phyloP scores from a whole-genome alignment of 2,888 invertebrate genomes.

The Pycnomerus fuliginosus region DNA sequence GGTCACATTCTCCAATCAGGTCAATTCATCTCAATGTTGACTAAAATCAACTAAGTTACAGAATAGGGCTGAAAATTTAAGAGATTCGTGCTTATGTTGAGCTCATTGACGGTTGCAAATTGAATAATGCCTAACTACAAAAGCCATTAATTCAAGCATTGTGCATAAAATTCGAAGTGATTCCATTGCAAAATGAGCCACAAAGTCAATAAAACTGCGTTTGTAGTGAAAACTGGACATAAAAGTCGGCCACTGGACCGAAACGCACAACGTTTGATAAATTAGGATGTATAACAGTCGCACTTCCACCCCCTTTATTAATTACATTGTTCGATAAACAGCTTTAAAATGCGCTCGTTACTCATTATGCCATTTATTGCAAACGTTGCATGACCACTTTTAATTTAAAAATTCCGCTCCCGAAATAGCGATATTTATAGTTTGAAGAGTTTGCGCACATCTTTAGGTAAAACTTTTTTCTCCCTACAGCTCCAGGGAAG shows the following conservation, averaged over 20 bases:
- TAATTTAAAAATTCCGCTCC: too few relatives aligned
- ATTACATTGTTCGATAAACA: constrained; percentile 24
- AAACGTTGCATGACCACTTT: too few relatives aligned
- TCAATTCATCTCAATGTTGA: too few relatives aligned
- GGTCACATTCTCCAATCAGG: too few relatives aligned
- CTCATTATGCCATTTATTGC: constrained; percentile 11
- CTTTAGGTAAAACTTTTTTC: neutral
- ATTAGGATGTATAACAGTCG: constrained; percentile 22
- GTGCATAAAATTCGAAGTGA: too few relatives aligned
- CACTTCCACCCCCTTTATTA: constrained; percentile 18
- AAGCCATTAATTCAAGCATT: too few relatives aligned
- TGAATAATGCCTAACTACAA: too few relatives aligned
- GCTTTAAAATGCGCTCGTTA: constrained; percentile 23
- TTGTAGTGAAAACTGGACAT: constrained; percentile 13
- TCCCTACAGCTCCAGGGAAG: neutral
- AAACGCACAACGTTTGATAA: constrained; percentile 25
- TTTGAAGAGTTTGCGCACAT: neutral
- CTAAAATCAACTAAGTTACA: too few relatives aligned
- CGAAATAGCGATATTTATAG: neutral
- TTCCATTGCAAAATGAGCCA: too few relatives aligned
- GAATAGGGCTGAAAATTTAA: too few relatives aligned
- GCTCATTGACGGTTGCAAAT: too few relatives aligned
- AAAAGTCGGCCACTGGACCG: constrained; percentile 13
- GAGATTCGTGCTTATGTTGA: too few relatives aligned
- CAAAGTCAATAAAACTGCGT: constrained; percentile 9